phyloP scores from a whole-genome alignment of 2,113 vertebrate genomes.

The Ctenodactylus gundi region DNA sequence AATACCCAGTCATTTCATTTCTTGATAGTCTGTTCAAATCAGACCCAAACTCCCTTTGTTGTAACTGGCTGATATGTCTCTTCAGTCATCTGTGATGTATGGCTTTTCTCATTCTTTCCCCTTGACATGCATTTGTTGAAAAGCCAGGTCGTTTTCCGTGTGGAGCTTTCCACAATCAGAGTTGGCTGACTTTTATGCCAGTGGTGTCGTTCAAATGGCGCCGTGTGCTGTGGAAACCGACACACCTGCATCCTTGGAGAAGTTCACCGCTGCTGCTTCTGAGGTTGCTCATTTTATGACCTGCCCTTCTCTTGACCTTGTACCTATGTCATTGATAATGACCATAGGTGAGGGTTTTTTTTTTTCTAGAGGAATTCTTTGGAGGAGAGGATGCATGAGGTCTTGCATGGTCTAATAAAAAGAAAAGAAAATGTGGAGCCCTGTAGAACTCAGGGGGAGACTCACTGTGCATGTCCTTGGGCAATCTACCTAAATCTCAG shows the following conservation, averaged over 20 bases:
- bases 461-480: neutral
- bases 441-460: neutral
- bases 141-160: neutral
- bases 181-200: too few relatives aligned
- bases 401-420: neutral
- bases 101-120: neutral
- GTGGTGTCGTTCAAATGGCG: neutral
- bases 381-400: too few relatives aligned
- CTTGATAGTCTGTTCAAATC: neutral
- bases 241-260: neutral
- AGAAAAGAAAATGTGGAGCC: neutral
- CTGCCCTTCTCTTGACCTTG: neutral
- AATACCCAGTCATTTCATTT: neutral
- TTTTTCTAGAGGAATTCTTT: neutral
- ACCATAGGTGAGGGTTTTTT: neutral
- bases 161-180: accelerated
- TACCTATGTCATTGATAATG: neutral
- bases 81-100: neutral
- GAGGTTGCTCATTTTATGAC: neutral
- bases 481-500: neutral
- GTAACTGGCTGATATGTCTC: neutral
- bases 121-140: neutral
- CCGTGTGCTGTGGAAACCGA: too few relatives aligned
- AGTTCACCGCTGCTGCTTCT: neutral
- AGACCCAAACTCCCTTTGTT: neutral